Conservation (phyloP, 2,797 vertebrate genomes). For the Heliangelus exortis region DNA sequence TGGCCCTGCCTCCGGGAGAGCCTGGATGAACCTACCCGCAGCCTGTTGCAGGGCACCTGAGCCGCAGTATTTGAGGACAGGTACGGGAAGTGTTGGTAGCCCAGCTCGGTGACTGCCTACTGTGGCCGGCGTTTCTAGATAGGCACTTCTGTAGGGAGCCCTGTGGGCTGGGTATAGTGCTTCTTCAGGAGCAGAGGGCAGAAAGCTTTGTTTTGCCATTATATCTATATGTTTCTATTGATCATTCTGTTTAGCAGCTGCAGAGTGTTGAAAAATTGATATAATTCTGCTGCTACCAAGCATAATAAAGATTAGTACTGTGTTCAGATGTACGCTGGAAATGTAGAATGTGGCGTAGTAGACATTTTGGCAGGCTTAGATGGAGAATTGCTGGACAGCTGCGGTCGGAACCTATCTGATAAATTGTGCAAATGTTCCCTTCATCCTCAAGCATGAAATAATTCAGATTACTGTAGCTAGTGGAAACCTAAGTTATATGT, state of each 20-base stretch:
- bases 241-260: background rate
- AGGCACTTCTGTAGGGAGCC: rapidly evolving
- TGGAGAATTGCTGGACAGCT: background rate
- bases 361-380: background rate
- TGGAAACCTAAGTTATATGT: background rate
- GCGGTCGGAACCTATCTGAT: background rate
- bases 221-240: rapidly evolving
- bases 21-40: rapidly evolving
- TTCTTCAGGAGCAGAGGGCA: rapidly evolving
- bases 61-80: rapidly evolving
- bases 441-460: background rate
- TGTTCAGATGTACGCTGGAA: background rate
- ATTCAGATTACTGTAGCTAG: background rate
- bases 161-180: rapidly evolving
- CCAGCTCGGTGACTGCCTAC: background rate
- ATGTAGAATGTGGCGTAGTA: background rate
- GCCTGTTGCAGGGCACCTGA: rapidly evolving
- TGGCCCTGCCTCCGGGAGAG: background rate
- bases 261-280: background rate
- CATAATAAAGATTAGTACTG: background rate
- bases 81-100: rapidly evolving
- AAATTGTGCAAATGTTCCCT: background rate
- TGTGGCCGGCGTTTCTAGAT: rapidly evolving
- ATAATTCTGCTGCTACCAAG: rapidly evolving
- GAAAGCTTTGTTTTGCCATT: background rate